phyloP scores from a whole-genome alignment of 2,113 vertebrate species.

The Pionites leucogaster region DNA sequence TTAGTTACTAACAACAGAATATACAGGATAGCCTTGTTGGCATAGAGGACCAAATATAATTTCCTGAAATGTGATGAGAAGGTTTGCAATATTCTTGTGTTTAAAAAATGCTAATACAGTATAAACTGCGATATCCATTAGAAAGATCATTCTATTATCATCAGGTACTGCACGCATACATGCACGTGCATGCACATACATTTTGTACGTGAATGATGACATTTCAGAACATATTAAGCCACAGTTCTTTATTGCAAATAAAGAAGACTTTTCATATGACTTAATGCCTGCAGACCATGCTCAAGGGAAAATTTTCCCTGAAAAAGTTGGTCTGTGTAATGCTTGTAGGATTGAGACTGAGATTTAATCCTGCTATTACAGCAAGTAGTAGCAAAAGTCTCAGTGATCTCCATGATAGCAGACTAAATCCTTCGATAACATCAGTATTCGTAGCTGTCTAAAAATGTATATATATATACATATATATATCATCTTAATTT shows the following conservation, averaged over 20 bases:
- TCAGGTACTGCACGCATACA: not conserved
- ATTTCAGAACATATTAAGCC: not conserved
- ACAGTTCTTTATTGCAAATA: not conserved
- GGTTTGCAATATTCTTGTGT: slow-evolving; percentile 56
- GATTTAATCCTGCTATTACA: not conserved
- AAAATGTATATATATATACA: not conserved
- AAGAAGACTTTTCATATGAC: not conserved
- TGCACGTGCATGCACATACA: slow-evolving; percentile 60
- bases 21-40: slow-evolving; percentile 61
- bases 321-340: not conserved
- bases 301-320: not conserved
- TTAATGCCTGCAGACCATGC: not conserved
- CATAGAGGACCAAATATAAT: slow-evolving; percentile 72
- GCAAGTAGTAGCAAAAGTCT: not conserved
- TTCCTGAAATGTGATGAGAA: slow-evolving; percentile 21
- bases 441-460: not conserved
- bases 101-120: slow-evolving; percentile 40
- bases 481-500: not conserved
- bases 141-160: not conserved
- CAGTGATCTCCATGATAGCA: not conserved
- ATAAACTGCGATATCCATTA: not conserved
- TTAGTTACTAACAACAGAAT: slow-evolving; percentile 48
- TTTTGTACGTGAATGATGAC: not conserved
- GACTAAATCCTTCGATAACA: not conserved
- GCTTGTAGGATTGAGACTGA: not conserved